A percentile compares a stretch with the other conserved stretches of the same genome.
phyloP scores from a whole-genome alignment of 2,113 vertebrate genomes.

The Atractosteus spatula region DNA sequence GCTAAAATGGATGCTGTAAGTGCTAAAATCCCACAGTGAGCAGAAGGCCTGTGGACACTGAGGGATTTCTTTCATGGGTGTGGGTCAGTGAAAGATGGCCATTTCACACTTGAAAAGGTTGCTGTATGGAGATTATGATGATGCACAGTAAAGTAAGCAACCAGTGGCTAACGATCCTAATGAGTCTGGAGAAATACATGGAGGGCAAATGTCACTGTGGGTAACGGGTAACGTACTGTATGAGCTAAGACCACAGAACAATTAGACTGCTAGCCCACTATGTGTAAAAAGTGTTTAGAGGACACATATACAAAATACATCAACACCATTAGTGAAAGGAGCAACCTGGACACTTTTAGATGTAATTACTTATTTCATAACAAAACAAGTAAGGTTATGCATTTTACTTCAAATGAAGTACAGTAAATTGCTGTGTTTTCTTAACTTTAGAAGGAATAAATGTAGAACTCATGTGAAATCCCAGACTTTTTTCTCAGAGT shows the following conservation, averaged over 20 bases:
- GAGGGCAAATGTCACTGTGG: background rate
- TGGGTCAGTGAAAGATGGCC: background rate
- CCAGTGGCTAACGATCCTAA: background rate
- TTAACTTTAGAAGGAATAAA: background rate
- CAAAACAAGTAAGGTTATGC: background rate
- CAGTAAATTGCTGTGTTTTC: background rate
- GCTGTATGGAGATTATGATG: background rate
- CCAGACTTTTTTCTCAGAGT: background rate
- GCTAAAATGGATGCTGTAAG: constrained; percentile 58
- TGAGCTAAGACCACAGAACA: background rate
- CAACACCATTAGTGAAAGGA: background rate
- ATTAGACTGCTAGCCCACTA: background rate
- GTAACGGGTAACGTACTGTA: background rate
- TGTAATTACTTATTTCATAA: background rate
- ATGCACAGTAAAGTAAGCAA: too few species aligned
- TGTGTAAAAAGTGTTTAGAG: background rate
- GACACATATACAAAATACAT: too few species aligned
- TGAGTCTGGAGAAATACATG: background rate
- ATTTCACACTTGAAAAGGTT: constrained; percentile 2
- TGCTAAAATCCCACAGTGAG: constrained; percentile 58
- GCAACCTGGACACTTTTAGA: too few species aligned
- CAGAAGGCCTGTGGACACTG: constrained; percentile 36
- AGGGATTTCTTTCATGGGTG: constrained; percentile 22
- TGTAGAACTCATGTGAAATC: background rate
- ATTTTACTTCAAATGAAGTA: too few species aligned